Evolutionary conservation across 2,113 vertebrate genomes (phyloP).

Genomic region (Aldabrachelys gigantea): DNA sequence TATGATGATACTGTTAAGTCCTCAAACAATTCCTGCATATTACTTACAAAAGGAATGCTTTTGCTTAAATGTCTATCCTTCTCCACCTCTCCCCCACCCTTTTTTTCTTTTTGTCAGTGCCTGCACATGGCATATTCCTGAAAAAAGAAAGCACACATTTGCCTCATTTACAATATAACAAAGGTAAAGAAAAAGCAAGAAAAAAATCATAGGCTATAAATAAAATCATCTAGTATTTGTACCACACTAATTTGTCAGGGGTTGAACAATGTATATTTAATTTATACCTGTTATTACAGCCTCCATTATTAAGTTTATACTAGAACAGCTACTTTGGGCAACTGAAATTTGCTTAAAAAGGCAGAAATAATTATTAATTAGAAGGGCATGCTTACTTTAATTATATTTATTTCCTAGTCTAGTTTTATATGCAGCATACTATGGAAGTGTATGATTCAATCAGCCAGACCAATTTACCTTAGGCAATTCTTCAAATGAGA

Average conservation of each 20-base stretch:
- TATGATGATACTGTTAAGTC: conserved; percentile 43
- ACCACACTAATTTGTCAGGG: conserved; percentile 68
- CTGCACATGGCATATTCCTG: conserved; percentile 40
- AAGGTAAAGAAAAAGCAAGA: conserved; percentile 59
- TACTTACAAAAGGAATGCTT: conserved; percentile 57
- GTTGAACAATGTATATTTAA: conserved; percentile 82
- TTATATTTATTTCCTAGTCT: conserved; percentile 85
- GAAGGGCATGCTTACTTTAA: conserved; percentile 84
- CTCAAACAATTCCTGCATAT: conserved; percentile 65
- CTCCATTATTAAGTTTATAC: conserved; percentile 82
- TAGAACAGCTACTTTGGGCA: conserved; percentile 79
- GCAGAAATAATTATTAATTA: conserved; percentile 87
- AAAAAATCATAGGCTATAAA: conserved; percentile 72
- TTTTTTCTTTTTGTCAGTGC: conserved; percentile 46
- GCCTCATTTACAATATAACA: conserved; percentile 63
- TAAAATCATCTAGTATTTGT: conserved; percentile 70
- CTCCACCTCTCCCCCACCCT: not conserved
- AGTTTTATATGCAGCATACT: conserved; percentile 77
- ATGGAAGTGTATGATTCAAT: conserved; percentile 84
- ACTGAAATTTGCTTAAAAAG: conserved; percentile 84
- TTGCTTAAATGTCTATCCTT: conserved; percentile 62
- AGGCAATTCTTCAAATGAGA: conserved; percentile 77
- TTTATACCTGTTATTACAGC: conserved; percentile 85
- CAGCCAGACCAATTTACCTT: conserved; percentile 81
- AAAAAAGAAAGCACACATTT: conserved; percentile 50